Base-by-base conservation (phyloP, 2,113 vertebrate species). In the Hippoglossus stenolepis region DNA sequence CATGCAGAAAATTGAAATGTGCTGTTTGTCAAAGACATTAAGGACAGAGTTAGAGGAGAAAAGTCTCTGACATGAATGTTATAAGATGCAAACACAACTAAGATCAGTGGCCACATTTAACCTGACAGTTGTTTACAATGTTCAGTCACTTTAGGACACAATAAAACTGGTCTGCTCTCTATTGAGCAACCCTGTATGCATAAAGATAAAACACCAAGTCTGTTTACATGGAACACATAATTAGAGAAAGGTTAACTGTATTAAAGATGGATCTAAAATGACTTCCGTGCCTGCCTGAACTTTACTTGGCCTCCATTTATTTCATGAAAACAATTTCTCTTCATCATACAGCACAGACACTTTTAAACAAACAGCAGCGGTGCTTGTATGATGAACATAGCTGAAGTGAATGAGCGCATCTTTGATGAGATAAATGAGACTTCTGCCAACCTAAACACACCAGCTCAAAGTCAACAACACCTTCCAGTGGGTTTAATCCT, bases 371-470 rank as follows among this genome's bases (percentile, higher is more conserved):
- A 62, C 51, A 35, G 23, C 62, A 7, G 31, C 20, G 0, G 7
- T 9, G 3, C 11, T 14, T 18, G 13, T 18, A 6, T 49, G 8
- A 21, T 47, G 26, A 58, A 62, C 47, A 15, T 0, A 40, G 6
- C 59, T 31, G 53, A 12, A 61, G 6, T 17, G n/a, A 31, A 60
- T 6, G 7, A 71, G 40, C 24, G 11, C 3, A 8, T 75, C 26
- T 31, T 18, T n/a, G n/a, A 15, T 20, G 61, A 38, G 56, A 65
- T 49, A 18, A 61, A 75, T 43, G 24, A 2, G 24, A 2, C 21
- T 28, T 17, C 40, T 20, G 49, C 56, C 13, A 51, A 62, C 18
- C 38, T 56, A 59, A 84, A 81, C 63, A 72, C 13, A 54, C 62
- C 35, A 26, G 31, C 73, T 72, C 43, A 10, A 31, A 9, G 31